Percentiles rank a stretch among this genome's conserved stretches.
Conservation (phyloP, 2,113 vertebrate genomes). For the Phoenicopterus ruber region DNA sequence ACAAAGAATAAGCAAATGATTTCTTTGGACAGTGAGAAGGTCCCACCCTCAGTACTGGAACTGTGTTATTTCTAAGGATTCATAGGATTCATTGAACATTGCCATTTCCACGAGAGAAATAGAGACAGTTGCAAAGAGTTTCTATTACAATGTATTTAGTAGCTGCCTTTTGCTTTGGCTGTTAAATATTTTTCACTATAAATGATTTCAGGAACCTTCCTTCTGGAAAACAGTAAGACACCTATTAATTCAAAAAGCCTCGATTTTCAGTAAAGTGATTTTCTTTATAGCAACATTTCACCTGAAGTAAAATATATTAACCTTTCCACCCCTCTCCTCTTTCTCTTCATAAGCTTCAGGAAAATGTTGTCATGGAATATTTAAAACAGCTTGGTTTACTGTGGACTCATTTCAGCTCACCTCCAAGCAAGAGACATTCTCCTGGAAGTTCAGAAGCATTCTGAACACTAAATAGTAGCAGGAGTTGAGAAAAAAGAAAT, state of each 20-base stretch:
- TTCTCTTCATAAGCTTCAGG: neutral
- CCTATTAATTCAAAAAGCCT: neutral
- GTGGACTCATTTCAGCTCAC: neutral
- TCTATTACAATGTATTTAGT: neutral
- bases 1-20: neutral
- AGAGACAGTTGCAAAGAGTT: neutral
- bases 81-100: neutral
- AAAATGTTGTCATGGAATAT: neutral
- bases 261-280: neutral
- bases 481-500: neutral
- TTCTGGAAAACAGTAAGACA: neutral
- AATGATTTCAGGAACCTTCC: neutral
- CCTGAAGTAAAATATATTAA: neutral
- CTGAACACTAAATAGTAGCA: neutral
- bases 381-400: neutral
- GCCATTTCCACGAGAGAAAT: neutral
- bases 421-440: neutral
- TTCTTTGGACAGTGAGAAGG: neutral
- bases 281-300: neutral
- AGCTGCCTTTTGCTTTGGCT: neutral
- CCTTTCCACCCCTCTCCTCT: neutral
- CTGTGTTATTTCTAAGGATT: neutral
- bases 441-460: neutral
- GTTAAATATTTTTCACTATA: neutral
- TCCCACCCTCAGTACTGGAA: neutral